Evolutionary conservation across 2,888 invertebrate genomes (phyloP).

Genomic region (Apamea monoglypha): DNA sequence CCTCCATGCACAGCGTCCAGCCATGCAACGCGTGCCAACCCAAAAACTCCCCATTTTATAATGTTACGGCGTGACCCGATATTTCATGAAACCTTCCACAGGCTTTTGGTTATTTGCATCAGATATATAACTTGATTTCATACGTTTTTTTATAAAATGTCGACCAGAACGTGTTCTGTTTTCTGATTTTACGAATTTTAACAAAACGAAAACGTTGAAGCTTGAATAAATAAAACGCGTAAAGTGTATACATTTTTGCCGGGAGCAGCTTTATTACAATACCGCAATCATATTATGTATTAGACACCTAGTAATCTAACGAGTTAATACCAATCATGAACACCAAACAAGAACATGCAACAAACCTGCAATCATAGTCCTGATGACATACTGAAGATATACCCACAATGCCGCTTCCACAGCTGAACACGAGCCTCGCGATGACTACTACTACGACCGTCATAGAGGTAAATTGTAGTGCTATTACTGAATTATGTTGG

Average conservation of each 20-base stretch:
- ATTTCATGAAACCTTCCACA: background rate
- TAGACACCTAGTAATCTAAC: background rate
- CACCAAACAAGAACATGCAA: background rate
- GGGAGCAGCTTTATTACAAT: no score
- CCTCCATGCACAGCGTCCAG: background rate
- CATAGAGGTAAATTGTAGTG: conserved; percentile 35
- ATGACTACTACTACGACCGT: background rate
- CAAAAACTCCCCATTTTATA: background rate
- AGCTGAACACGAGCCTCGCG: background rate
- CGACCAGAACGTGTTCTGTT: background rate
- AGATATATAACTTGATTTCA: conserved; percentile 15
- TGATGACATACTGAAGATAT: no score
- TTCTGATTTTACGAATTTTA: conserved; percentile 1
- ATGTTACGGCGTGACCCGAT: background rate
- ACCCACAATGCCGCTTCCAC: background rate
- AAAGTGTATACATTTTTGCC: no score
- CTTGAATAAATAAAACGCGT: background rate
- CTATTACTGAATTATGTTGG: conserved; percentile 32
- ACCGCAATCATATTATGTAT: background rate
- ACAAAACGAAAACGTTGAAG: conserved; percentile 17
- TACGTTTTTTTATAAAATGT: conserved; percentile 3
- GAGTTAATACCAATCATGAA: background rate
- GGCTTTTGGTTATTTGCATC: background rate
- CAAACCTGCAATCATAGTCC: background rate
- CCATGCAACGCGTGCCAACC: background rate